phyloP scores from a whole-genome alignment of 2,888 invertebrate genomes.

The Ischnus inquisitorius region DNA sequence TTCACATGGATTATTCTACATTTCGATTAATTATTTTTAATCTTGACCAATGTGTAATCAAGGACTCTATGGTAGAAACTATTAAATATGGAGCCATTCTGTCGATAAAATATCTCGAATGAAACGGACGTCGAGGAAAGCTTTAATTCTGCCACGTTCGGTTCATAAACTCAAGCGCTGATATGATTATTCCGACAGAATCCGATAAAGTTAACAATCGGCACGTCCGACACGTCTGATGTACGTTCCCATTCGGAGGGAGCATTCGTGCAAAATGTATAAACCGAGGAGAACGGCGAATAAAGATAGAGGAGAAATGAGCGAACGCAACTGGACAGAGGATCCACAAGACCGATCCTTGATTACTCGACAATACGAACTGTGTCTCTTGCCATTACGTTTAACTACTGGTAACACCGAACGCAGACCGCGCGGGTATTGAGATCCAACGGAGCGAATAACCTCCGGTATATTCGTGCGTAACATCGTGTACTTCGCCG shows the following conservation, averaged over 20 bases:
- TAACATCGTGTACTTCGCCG: constrained; percentile 57
- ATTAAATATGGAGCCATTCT: neutral
- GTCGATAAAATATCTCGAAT: neutral
- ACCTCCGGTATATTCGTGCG: constrained; percentile 59
- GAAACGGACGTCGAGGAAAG: neutral
- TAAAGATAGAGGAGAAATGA: constrained; percentile 4
- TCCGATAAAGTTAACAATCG: neutral
- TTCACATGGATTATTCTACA: neutral
- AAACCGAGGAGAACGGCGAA: neutral
- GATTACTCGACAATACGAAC: constrained; percentile 67
- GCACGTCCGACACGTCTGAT: neutral
- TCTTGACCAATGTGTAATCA: neutral
- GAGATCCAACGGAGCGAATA: constrained; percentile 62
- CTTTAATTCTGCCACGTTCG: neutral
- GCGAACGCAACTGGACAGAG: constrained; percentile 2
- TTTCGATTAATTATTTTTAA: neutral
- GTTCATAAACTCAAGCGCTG: neutral
- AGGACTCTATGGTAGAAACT: neutral
- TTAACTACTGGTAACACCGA: constrained; percentile 49
- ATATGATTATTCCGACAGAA: neutral
- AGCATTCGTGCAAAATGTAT: neutral
- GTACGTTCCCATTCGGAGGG: neutral
- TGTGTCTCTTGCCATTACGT: constrained; percentile 62
- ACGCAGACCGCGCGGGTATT: constrained; percentile 53
- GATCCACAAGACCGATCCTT: constrained; percentile 34